phyloP scores from a whole-genome alignment of 2,797 vertebrate genomes.

The Nasua narica region DNA sequence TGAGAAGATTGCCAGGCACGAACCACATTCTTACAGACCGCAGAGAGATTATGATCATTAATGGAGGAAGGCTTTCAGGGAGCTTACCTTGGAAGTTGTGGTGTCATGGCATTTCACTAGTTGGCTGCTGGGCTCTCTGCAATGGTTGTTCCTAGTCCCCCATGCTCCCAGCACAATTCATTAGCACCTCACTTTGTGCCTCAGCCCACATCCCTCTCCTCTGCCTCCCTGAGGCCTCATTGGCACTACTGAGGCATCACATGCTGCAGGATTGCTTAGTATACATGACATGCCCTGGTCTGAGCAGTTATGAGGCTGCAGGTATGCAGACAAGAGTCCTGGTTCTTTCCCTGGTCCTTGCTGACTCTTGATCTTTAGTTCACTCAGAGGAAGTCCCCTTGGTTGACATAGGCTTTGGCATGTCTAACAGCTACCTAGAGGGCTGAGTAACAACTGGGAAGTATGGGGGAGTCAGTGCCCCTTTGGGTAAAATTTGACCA shows the following conservation, averaged over 20 bases:
- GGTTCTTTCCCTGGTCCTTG: background rate
- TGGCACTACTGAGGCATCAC: background rate
- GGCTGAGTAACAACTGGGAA: background rate
- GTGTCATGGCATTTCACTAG: background rate
- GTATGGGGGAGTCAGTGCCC: background rate
- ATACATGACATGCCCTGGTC: background rate
- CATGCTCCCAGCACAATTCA: background rate
- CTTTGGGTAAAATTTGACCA: background rate
- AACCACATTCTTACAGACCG: background rate
- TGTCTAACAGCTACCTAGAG: background rate
- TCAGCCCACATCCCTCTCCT: background rate
- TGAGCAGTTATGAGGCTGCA: background rate
- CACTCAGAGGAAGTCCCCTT: background rate
- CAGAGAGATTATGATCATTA: background rate
- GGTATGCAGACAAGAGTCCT: background rate
- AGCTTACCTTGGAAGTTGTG: background rate
- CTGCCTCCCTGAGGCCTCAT: background rate
- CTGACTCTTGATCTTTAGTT: background rate
- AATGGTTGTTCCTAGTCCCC: background rate
- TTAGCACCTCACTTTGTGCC: background rate
- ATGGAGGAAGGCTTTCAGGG: background rate
- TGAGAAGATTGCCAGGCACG: background rate
- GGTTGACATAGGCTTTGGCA: background rate
- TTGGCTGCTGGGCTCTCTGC: background rate
- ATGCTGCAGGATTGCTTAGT: background rate